Evolutionary conservation across 2,888 invertebrate species (phyloP).

Genomic region (Malthinus seriepunctatus): DNA sequence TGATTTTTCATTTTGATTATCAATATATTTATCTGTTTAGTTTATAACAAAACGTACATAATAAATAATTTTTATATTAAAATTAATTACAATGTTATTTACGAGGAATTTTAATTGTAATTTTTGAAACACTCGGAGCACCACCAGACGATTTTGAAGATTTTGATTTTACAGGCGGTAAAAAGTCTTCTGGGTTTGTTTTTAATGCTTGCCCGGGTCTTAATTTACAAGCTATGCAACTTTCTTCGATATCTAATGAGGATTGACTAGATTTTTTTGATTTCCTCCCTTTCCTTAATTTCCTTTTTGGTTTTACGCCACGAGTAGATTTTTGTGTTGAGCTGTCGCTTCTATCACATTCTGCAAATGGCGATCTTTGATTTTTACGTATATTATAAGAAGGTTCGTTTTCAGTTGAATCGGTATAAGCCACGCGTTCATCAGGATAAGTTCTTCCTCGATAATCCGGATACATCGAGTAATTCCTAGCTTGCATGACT

Average conservation of each 20-base stretch:
- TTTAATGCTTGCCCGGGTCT: slow-evolving; percentile 18
- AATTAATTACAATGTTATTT: background rate
- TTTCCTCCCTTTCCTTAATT: background rate
- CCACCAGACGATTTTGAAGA: background rate
- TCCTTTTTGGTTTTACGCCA: no score
- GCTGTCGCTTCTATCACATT: no score
- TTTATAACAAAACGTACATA: no score
- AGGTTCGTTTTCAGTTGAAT: background rate
- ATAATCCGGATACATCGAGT: slow-evolving; percentile 12
- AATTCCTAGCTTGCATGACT: slow-evolving; percentile 9
- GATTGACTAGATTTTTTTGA: background rate
- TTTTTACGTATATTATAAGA: no score
- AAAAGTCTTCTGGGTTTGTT: slow-evolving; percentile 17
- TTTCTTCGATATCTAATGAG: background rate
- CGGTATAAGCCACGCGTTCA: slow-evolving; percentile 1
- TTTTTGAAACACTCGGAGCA: background rate
- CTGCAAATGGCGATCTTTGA: no score
- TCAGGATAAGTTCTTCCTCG: slow-evolving; percentile 9
- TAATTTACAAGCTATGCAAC: slow-evolving; percentile 1
- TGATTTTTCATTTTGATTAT: no score
- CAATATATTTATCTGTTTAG: no score
- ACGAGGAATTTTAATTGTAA: background rate
- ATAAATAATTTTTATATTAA: background rate
- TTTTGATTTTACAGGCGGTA: background rate
- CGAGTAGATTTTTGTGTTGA: background rate